phyloP scores from a whole-genome alignment of 37 sponge, comb jelly and placozoan species.

The Cladorhizidae sp. region DNA sequence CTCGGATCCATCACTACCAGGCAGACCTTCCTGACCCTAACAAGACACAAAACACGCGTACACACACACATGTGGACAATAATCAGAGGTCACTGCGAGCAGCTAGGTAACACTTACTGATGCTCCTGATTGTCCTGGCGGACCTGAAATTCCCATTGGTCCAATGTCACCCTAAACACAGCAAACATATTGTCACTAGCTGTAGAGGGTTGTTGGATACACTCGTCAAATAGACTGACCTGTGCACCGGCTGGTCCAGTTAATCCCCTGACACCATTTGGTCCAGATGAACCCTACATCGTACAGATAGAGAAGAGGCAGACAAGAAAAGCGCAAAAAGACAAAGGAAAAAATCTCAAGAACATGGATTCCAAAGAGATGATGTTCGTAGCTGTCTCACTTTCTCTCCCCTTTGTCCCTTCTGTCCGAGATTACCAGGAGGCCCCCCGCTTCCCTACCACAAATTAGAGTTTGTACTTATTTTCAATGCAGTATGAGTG shows the following conservation, averaged over 20 bases:
- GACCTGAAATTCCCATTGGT: conserved; percentile 59
- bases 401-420: conserved; percentile 59
- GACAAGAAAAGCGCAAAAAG: background rate
- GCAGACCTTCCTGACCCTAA: conserved; percentile 52
- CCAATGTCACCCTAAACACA: conserved; percentile 58
- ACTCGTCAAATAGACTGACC: conserved; percentile 2
- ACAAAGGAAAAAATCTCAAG: no score
- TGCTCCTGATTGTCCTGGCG: conserved; percentile 63
- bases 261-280: conserved; percentile 48
- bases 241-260: conserved; percentile 38
- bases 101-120: conserved; percentile 46
- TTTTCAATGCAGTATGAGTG: no score
- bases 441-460: conserved; percentile 53
- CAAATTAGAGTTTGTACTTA: background rate
- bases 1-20: conserved; percentile 56
- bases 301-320: background rate
- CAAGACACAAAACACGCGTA: background rate
- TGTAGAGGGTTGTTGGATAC: background rate
- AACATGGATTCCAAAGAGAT: no score
- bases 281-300: conserved; percentile 40
- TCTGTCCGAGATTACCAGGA: conserved; percentile 38
- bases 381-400: no score
- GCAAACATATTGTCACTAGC: background rate
- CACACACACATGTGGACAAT: no score
- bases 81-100: background rate